Percentiles rank a stretch among this genome's conserved stretches.
Conservation (phyloP, 2,888 invertebrate species). For the Drosophila nr. perissopoda region DNA sequence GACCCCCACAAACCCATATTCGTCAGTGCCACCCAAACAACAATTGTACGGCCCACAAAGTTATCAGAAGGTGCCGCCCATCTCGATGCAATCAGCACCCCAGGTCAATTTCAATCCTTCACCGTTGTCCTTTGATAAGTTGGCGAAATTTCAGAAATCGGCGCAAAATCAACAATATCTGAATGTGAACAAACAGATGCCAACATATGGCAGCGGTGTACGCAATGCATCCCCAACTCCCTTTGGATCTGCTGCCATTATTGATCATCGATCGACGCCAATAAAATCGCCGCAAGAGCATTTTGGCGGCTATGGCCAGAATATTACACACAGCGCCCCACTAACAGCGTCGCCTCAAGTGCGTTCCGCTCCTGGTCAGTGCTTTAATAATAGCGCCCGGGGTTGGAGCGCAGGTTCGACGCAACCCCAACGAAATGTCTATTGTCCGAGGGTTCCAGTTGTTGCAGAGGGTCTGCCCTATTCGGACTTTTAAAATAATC, state of each 20-base stretch:
- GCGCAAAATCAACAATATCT: slow-evolving; percentile 27
- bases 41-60: slow-evolving; percentile 59
- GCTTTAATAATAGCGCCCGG: slow-evolving; percentile 93
- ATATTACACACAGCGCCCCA: background rate
- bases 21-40: slow-evolving; percentile 57
- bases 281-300: slow-evolving; percentile 20
- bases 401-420: slow-evolving; percentile 87
- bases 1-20: slow-evolving; percentile 14
- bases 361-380: slow-evolving; percentile 80
- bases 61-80: slow-evolving; percentile 66
- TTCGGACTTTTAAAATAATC: slow-evolving; percentile 69
- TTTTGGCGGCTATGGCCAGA: slow-evolving; percentile 14
- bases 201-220: slow-evolving; percentile 34
- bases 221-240: slow-evolving; percentile 78
- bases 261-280: slow-evolving; percentile 27
- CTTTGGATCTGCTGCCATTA: slow-evolving; percentile 41
- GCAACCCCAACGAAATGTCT: slow-evolving; percentile 4
- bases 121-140: slow-evolving; percentile 82
- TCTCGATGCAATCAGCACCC: slow-evolving; percentile 47
- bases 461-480: slow-evolving; percentile 64
- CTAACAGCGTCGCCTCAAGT: slow-evolving; percentile 8
- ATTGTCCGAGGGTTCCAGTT: slow-evolving; percentile 14
- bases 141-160: slow-evolving; percentile 80
- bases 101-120: slow-evolving; percentile 81
- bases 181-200: slow-evolving; percentile 19